Evolutionary conservation across 1,140 invertebrate genomes (phyloP).

Genomic region (Drosophila pallidifrons): DNA sequence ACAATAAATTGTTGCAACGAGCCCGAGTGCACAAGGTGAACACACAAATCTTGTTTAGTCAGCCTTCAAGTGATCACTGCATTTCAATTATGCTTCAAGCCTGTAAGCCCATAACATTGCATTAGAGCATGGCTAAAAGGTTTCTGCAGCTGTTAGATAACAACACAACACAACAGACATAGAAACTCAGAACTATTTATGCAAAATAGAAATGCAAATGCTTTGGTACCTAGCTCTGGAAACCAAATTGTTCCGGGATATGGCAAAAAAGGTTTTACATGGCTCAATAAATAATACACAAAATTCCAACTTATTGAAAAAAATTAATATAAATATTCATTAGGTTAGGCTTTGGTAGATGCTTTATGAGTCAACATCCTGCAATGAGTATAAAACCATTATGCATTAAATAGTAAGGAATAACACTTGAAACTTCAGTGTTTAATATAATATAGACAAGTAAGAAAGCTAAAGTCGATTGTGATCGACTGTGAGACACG

Average conservation of each 20-base stretch:
- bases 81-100: constrained; percentile 37
- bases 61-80: constrained; percentile 30
- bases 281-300: constrained; percentile 12
- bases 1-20: constrained; percentile 65
- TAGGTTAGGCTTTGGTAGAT: neutral
- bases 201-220: constrained; percentile 53
- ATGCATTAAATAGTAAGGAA: neutral
- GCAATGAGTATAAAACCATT: neutral
- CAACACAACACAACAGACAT: neutral
- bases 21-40: constrained; percentile 57
- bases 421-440: neutral
- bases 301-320: neutral
- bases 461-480: too few species aligned
- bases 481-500: too few species aligned
- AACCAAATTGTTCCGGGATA: constrained; percentile 58
- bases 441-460: too few species aligned
- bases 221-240: constrained; percentile 16
- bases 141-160: constrained; percentile 12
- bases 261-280: constrained; percentile 14
- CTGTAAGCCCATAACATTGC: constrained; percentile 1
- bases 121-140: constrained; percentile 22
- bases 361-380: neutral
- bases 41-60: constrained; percentile 30
- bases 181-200: constrained; percentile 31
- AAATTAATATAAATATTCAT: constrained; percentile 5